Conservation (phyloP, 2,797 vertebrate genomes). For the Dipus sagitta region DNA sequence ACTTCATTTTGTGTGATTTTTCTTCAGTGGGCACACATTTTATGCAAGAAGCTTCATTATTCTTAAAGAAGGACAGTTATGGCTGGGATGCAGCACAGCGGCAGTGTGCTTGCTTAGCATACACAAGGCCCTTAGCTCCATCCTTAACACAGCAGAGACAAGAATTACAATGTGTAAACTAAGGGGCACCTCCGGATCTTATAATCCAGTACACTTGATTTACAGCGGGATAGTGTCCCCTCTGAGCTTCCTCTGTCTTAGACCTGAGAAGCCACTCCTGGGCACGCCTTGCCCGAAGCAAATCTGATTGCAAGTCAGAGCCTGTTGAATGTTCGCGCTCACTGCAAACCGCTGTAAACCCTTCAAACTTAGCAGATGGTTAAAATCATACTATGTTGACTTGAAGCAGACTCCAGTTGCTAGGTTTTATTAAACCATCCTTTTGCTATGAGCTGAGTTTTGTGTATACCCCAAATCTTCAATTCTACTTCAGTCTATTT, state of each 20-base stretch:
- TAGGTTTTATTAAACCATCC: slow-evolving; percentile 35
- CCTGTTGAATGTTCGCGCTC: slow-evolving; percentile 11
- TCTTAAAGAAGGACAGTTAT: background rate
- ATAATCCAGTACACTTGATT: background rate
- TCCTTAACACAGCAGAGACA: background rate
- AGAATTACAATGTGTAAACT: background rate
- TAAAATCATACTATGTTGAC: slow-evolving; percentile 55
- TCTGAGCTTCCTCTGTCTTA: background rate
- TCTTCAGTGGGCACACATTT: background rate
- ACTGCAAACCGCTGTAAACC: slow-evolving; percentile 17
- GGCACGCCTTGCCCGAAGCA: background rate
- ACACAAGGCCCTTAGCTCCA: background rate
- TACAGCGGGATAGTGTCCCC: background rate
- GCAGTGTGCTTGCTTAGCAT: background rate
- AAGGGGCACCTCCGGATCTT: background rate
- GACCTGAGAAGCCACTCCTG: background rate
- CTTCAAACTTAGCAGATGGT: slow-evolving; percentile 53
- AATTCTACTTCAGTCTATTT: background rate
- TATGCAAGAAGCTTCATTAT: slow-evolving; percentile 26
- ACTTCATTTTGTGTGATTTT: slow-evolving; percentile 7
- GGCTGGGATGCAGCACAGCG: background rate
- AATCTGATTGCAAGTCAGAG: slow-evolving; percentile 34
- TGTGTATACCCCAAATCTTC: background rate
- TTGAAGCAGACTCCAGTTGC: slow-evolving; percentile 35
- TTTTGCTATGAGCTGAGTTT: slow-evolving; percentile 46